Evolutionary conservation across 2,797 vertebrate species (phyloP).

Genomic region (Triplophysa yarkandensis): DNA sequence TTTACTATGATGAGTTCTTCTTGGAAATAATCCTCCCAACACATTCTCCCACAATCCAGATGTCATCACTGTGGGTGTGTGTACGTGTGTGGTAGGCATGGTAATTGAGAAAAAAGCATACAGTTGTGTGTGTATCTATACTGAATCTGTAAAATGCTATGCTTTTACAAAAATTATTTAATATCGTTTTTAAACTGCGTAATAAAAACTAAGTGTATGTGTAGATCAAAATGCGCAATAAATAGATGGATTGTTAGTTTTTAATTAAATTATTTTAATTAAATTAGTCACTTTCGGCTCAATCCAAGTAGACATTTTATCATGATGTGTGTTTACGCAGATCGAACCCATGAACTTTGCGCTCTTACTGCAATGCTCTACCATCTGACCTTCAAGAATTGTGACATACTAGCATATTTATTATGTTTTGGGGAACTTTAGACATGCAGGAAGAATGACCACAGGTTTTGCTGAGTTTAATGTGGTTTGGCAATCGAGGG

Average conservation of each 20-base stretch:
- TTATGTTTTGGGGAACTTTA: background rate
- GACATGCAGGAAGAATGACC: background rate
- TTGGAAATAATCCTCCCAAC: background rate
- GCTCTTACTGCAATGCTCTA: no score
- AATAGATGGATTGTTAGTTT: no score
- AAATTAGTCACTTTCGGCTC: no score
- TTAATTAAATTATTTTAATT: no score
- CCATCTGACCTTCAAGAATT: no score
- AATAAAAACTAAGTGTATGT: background rate
- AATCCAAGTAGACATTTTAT: background rate
- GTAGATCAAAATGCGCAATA: no score
- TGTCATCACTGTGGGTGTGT: constrained; percentile 4
- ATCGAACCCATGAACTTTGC: no score
- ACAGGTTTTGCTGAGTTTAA: background rate
- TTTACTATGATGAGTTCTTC: background rate
- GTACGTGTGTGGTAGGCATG: background rate
- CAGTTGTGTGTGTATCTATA: background rate
- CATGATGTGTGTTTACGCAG: background rate
- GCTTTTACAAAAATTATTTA: no score
- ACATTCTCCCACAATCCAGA: constrained; percentile 6
- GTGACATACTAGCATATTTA: background rate
- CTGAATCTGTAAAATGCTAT: background rate
- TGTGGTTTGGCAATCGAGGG: constrained; percentile 20
- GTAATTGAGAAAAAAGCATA: background rate
- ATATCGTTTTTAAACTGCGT: no score